Evolutionary conservation across 2,797 vertebrate species (phyloP), one percentile per base, ranked within the genome.

Genomic region (Anas acuta): DNA sequence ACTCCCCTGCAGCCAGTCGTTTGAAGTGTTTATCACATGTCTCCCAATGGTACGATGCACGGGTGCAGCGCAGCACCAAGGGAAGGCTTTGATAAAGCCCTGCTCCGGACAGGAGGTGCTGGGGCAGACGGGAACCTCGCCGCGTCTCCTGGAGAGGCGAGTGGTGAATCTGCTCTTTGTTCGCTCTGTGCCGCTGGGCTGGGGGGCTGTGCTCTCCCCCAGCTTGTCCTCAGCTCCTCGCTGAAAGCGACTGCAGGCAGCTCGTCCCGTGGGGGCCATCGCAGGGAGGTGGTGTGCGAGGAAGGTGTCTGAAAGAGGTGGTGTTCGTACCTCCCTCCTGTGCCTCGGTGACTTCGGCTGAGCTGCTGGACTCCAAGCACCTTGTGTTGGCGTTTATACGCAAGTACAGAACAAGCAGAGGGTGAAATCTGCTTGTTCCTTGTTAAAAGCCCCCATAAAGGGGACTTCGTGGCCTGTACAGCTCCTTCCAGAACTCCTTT

Each of bases 91-190:
- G 62, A 33, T 57, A 53, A 58, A 49, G 18, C 13, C 61, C 53
- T 39, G 23, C 2, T 47, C 7, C 7, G 3, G 35, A 5, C 35
- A 23, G 49, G 56, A 60, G 47, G 35, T 26, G 53, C 32, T 80
- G 20, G 2, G 7, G 11, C 1, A 11, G 33, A 2, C 0, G 11
- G 71, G 25, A 8, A 8, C 12, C 6, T 54, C 0, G 0, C 33
- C n/a, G 0, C 5, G 0, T 22, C 43, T 45, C 25, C 18, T 6
- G 9, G 28, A 57, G 20, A 35, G 51, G 3, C 22, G 8, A 9
- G 5, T 22, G 39, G 23, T 39, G 21, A 28, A 13, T n/a, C 35
- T 20, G 0, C 9, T 43, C 47, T 26, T 17, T 64, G 30, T 56
- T 19, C 4, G 45, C 45, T 43, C 28, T 14, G 7, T 14, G 7